Percentiles rank a stretch among this genome's conserved stretches.
phyloP scores from a whole-genome alignment of 1,140 invertebrate genomes.

The Drosophila seguyi region DNA sequence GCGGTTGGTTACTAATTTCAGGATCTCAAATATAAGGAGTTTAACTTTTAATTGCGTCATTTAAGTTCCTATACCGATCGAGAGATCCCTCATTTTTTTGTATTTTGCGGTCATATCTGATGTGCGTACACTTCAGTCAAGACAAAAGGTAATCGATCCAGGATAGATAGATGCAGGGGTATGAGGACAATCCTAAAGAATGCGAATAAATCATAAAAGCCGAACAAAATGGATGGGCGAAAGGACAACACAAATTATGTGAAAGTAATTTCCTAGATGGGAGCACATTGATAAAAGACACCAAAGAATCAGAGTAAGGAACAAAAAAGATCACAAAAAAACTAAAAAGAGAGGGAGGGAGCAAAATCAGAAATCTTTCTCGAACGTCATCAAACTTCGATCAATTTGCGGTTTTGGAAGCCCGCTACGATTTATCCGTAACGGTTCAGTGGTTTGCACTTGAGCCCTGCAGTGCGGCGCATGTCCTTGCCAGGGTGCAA shows the following conservation, averaged over 20 bases:
- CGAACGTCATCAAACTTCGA: conserved; percentile 75
- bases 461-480: conserved; percentile 53
- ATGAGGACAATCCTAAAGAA: conserved; percentile 45
- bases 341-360: conserved; percentile 5
- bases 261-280: conserved; percentile 81
- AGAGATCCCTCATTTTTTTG: conserved; percentile 41
- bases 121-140: conserved; percentile 38
- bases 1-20: conserved; percentile 2
- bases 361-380: conserved; percentile 31
- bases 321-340: conserved; percentile 38
- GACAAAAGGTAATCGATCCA: conserved; percentile 66
- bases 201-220: conserved; percentile 66
- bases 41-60: conserved; percentile 42
- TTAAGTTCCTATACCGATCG: conserved; percentile 24
- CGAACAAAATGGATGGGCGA: conserved; percentile 29
- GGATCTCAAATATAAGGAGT: conserved; percentile 37
- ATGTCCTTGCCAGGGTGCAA: conserved; percentile 46
- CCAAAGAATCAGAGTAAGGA: conserved; percentile 13
- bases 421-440: conserved; percentile 64
- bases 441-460: conserved; percentile 71
- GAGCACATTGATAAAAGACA: conserved; percentile 71
- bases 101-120: conserved; percentile 51
- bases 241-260: conserved; percentile 68
- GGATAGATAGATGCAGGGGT: conserved; percentile 30
- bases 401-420: conserved; percentile 74